Evolutionary conservation across 2,888 invertebrate species (phyloP), one percentile per base, ranked within the genome.

Genomic region (Choreutis nemorana): DNA sequence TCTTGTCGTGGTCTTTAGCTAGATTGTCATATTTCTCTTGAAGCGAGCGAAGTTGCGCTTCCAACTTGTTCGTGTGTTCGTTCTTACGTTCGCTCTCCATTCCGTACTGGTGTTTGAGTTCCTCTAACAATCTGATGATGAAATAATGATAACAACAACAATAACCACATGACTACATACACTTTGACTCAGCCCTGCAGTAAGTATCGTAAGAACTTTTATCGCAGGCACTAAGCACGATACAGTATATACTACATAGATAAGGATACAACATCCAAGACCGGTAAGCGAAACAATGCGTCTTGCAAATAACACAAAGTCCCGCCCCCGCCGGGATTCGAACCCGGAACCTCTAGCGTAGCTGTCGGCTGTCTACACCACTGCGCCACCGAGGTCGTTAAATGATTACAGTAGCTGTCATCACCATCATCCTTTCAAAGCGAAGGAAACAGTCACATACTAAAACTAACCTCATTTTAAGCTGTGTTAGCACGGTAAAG

Each of bases 91-190:
- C 75, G 24, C 83, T 83, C 36, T 91, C 91, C 41, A 80, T 79
- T 26, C 84, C 83, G 50, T 91, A 90, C 35, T 90, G 87, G 16
- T 73, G 67, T 50, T 89, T 90, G 2, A 91, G 55, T 45, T 91
- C 89, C 56, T 91, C 90, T 39, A 90, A 81, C 44, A 90, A 77
- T 31, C 86, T 86, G 43, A 25, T n/a, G 61, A 30, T 24, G 24
- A 18, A 18, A 18, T 5, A 18, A 18, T 18, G 5, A 18, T 18
- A 18, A 6, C 5, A 23, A 23, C n/a, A n/a, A n/a, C n/a, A n/a
- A 23, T 8, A 23, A 10, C 23, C 4, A 6, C 5, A 18, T 18
- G 18, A 18, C 18, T 18, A 6, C 18, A 6, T 18, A 6, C 8
- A 6, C 18, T 10, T 23, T 10, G 18, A 6, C 5, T 8, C 18